phyloP scores from a whole-genome alignment of 1,140 invertebrate genomes.

The Drosophila insularis region DNA sequence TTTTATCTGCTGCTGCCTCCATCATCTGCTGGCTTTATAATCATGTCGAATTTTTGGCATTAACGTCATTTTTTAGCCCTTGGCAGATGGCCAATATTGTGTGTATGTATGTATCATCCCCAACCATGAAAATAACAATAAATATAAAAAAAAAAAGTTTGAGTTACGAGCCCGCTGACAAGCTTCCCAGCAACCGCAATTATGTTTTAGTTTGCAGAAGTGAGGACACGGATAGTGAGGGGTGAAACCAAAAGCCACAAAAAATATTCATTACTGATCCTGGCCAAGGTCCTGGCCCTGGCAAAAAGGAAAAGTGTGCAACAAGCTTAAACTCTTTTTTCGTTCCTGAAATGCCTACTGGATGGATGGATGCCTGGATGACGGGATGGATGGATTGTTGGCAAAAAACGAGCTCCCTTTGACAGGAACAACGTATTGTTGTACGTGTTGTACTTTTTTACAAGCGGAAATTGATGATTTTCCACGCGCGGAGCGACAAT shows the following conservation, averaged over 20 bases:
- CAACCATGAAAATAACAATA: constrained; percentile 30
- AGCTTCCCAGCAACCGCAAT: constrained; percentile 66
- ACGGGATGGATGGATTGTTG: constrained; percentile 10
- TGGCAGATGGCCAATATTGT: constrained; percentile 66
- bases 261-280: constrained; percentile 66
- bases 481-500: constrained; percentile 71
- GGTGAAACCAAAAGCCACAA: constrained; percentile 27
- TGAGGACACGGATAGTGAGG: neutral
- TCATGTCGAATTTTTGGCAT: constrained; percentile 64
- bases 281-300: constrained; percentile 17
- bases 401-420: constrained; percentile 52
- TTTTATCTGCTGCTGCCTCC: constrained; percentile 3
- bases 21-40: constrained; percentile 43
- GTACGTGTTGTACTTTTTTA: constrained; percentile 75
- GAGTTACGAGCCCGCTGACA: constrained; percentile 54
- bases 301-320: constrained; percentile 33
- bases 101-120: neutral
- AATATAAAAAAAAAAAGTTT: constrained; percentile 29
- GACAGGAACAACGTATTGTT: constrained; percentile 47
- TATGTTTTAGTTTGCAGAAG: constrained; percentile 37
- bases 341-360: constrained; percentile 23
- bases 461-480: constrained; percentile 80
- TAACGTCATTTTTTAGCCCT: constrained; percentile 59
- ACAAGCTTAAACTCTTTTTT: constrained; percentile 17
- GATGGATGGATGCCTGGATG: constrained; percentile 14